Percentiles rank a stretch among this genome's conserved stretches.
Conservation (phyloP, 64 coral and sea anemone genomes). For the Montipora capricornis region DNA sequence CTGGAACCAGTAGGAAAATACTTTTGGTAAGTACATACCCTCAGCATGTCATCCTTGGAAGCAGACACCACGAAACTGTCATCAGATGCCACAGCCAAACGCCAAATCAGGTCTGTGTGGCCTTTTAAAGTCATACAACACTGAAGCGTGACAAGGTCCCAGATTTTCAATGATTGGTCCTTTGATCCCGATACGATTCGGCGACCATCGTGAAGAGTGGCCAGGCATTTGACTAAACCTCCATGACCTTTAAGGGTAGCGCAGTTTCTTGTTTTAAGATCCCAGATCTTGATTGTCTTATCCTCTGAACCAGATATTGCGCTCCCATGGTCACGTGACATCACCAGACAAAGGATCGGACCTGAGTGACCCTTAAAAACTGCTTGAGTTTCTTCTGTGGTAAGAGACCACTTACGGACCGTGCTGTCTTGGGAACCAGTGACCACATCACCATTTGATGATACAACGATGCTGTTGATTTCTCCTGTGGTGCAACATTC, state of each 20-base stretch:
- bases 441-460: conserved; percentile 11
- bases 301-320: conserved; percentile 88
- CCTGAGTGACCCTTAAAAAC: conserved; percentile 63
- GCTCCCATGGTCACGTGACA: conserved; percentile 63
- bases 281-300: conserved; percentile 82
- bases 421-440: conserved; percentile 75
- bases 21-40: neutral
- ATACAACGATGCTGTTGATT: conserved; percentile 64
- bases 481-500: conserved; percentile 41
- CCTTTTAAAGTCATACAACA: conserved; percentile 84
- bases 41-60: conserved; percentile 89
- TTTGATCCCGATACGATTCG: conserved; percentile 82
- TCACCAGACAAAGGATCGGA: conserved; percentile 79
- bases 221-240: conserved; percentile 85
- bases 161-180: conserved; percentile 69
- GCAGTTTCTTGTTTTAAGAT: conserved; percentile 79
- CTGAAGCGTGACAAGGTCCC: conserved; percentile 79
- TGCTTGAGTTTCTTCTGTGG: conserved; percentile 41
- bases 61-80: conserved; percentile 88
- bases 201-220: conserved; percentile 73
- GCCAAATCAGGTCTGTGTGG: conserved; percentile 80
- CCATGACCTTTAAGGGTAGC: conserved; percentile 85
- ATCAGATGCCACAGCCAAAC: conserved; percentile 63
- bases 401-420: conserved; percentile 63
- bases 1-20: neutral